A percentile compares a stretch with the other conserved stretches of the same genome.
phyloP scores from a whole-genome alignment of 2,113 vertebrate species.

The Poecile atricapillus region DNA sequence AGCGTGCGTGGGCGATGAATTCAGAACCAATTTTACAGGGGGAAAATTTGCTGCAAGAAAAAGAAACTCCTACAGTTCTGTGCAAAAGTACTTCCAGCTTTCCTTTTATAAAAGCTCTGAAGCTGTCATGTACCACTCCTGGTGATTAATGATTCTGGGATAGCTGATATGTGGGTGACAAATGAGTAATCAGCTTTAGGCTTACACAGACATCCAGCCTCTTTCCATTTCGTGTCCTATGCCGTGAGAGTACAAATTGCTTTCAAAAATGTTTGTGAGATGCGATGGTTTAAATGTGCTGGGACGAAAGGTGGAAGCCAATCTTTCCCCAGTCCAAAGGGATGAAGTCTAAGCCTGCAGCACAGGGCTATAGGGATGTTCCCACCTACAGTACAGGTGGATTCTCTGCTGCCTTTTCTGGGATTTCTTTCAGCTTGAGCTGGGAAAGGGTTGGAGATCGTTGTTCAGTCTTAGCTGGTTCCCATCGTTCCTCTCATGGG shows the following conservation, averaged over 20 bases:
- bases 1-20: too few relatives aligned
- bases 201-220: not conserved
- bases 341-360: not conserved
- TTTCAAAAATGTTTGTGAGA: not conserved
- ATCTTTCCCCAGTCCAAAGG: not conserved
- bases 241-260: not conserved
- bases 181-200: constrained; percentile 35
- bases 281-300: not conserved
- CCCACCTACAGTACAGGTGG: not conserved
- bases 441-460: not conserved
- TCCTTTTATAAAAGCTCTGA: constrained; percentile 9
- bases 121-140: constrained; percentile 18
- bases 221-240: not conserved
- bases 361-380: not conserved
- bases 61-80: too few relatives aligned
- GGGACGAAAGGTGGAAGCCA: not conserved
- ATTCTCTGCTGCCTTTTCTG: not conserved
- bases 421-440: not conserved
- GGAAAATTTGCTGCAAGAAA: too few relatives aligned
- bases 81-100: constrained; percentile 33
- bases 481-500: not conserved
- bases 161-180: constrained; percentile 17
- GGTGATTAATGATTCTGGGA: constrained; percentile 43
- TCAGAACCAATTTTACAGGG: too few relatives aligned
- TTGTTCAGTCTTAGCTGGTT: not conserved